These are phyloP conservation scores for Calliphora vicina DNA, from an alignment of 1,140 invertebrate genomes.

Conservation along the genomic window DNA sequence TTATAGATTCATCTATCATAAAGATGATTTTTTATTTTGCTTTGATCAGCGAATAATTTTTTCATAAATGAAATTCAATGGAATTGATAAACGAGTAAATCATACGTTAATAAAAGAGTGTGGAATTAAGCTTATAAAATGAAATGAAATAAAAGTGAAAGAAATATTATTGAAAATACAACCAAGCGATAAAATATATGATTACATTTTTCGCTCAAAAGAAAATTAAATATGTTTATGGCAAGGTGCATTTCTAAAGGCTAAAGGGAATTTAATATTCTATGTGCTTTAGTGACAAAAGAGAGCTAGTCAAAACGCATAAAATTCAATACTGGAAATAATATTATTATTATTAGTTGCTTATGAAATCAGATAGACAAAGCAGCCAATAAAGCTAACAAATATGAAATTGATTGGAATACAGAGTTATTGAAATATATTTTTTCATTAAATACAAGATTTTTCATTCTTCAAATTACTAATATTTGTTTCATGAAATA, in stretches of 20 bases:
- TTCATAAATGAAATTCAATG: not conserved
- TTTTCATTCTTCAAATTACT: too few species aligned
- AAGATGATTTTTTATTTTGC: not conserved
- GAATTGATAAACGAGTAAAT: not conserved
- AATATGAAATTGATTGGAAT: too few species aligned
- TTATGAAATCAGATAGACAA: too few species aligned
- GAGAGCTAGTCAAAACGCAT: not conserved
- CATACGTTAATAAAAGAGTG: not conserved
- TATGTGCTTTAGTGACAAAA: not conserved
- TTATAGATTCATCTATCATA: not conserved
- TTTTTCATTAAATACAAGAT: too few species aligned
- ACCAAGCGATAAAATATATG: not conserved
- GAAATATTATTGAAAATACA: not conserved
- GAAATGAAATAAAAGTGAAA: not conserved
- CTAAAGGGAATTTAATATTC: not conserved
- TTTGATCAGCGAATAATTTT: not conserved
- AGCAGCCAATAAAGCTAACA: too few species aligned
- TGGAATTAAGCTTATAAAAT: not conserved
- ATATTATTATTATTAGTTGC: too few species aligned
- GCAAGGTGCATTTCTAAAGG: not conserved
- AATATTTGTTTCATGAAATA: too few species aligned
- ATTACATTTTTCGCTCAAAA: not conserved
- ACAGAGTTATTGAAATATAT: too few species aligned
- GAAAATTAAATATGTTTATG: too few species aligned
- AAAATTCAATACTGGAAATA: too few species aligned